These are phyloP conservation scores for Hozukius guyotensis DNA, from an alignment of 2,797 vertebrate genomes.

Conservation along the genomic window DNA sequence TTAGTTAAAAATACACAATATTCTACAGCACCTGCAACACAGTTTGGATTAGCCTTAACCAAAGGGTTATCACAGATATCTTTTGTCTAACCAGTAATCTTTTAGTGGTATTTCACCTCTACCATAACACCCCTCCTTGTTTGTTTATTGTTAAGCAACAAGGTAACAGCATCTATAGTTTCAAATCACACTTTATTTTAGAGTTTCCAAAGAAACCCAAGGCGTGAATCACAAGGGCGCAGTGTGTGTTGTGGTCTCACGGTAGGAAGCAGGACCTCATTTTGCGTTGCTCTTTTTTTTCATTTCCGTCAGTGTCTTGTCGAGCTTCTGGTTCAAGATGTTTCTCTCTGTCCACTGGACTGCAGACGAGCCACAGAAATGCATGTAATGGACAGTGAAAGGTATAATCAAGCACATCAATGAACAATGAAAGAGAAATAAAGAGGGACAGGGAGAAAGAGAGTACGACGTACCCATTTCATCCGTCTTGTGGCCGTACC, in stretches of 20 bases:
- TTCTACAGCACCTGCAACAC: rapidly evolving
- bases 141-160: not conserved
- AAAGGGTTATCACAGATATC: not conserved
- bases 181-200: not conserved
- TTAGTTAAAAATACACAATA: not conserved
- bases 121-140: not conserved
- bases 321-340: constrained; percentile 52
- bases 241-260: constrained; percentile 13
- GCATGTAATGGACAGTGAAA: not conserved
- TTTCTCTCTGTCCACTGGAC: constrained; percentile 68
- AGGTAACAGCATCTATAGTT: not conserved
- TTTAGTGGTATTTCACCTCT: constrained; percentile 2
- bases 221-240: constrained; percentile 10
- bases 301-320: constrained; percentile 45
- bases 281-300: constrained; percentile 22
- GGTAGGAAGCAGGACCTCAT: constrained; percentile 13
- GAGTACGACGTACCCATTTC: constrained; percentile 34
- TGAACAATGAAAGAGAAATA: not conserved
- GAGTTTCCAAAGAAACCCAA: not conserved
- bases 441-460: not conserved
- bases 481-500: constrained; percentile 62
- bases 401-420: not conserved
- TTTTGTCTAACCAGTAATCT: not conserved
- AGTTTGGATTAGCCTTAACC: not conserved
- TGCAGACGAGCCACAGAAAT: not conserved